Conservation (phyloP, 2,113 vertebrate species). For the Raja brachyura region DNA sequence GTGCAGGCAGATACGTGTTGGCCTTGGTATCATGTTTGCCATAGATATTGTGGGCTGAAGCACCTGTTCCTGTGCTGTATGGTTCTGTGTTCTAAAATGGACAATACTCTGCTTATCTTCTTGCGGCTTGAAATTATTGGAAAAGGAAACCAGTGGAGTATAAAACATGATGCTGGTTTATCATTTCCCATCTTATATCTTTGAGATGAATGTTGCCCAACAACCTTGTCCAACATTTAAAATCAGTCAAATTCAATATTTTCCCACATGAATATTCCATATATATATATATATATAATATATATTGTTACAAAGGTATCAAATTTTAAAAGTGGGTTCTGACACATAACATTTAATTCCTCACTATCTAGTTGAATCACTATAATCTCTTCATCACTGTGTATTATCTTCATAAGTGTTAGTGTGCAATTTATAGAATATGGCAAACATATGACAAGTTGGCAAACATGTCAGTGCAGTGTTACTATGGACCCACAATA, state of each 20-base stretch:
- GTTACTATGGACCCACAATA: neutral
- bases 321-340: neutral
- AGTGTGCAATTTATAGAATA: neutral
- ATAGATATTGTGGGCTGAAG: no score
- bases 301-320: neutral
- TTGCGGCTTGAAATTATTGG: neutral
- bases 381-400: neutral
- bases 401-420: neutral
- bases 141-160: neutral
- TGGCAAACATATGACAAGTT: no score
- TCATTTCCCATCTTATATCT: neutral
- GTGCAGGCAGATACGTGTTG: no score
- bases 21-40: no score
- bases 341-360: neutral
- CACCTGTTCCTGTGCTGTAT: no score
- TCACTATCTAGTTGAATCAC: neutral
- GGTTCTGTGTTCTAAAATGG: neutral
- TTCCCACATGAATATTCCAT: neutral
- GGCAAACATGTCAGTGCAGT: neutral
- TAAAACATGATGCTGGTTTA: neutral
- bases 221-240: neutral
- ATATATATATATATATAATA: neutral
- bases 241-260: neutral
- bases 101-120: neutral
- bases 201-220: neutral